A percentile compares a stretch with the other conserved stretches of the same genome.
Evolutionary conservation across 2,888 invertebrate genomes (phyloP).

Genomic region (Aspidiotus rigidus): DNA sequence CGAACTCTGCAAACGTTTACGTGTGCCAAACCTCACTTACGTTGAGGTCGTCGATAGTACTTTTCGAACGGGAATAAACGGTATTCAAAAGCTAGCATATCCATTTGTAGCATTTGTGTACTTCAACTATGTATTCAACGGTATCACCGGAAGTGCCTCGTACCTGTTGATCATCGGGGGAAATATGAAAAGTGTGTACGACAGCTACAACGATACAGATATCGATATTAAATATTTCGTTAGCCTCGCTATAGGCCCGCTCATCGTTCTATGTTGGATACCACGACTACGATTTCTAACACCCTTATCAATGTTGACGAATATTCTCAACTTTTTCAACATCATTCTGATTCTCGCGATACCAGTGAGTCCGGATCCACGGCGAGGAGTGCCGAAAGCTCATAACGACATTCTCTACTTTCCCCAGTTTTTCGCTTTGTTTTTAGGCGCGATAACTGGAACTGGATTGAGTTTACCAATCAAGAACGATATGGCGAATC

Average conservation of each 20-base stretch:
- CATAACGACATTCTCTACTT: conserved; percentile 46
- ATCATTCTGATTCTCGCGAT: conserved; percentile 4
- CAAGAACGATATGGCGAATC: conserved; percentile 88
- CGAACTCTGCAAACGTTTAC: conserved; percentile 12
- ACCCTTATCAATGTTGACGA: conserved; percentile 11
- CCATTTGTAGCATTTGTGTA: background rate
- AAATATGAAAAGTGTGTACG: conserved; percentile 1
- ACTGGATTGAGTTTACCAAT: conserved; percentile 82
- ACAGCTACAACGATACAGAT: background rate
- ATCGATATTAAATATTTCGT: background rate
- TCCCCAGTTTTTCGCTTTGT: conserved; percentile 91
- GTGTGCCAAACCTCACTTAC: conserved; percentile 11
- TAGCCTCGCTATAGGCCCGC: background rate
- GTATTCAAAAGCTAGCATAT: background rate
- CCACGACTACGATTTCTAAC: conserved; percentile 10
- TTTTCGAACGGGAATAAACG: background rate
- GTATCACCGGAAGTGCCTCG: background rate
- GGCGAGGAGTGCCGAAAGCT: background rate
- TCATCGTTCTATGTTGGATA: background rate
- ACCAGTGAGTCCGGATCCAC: background rate
- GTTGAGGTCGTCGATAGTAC: conserved; percentile 6
- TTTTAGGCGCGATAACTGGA: conserved; percentile 89
- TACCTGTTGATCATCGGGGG: conserved; percentile 15
- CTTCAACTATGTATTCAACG: conserved; percentile 14
- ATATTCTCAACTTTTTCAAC: conserved; percentile 10